These are phyloP conservation scores for Herminia tarsipennalis DNA, from an alignment of 2,888 invertebrate genomes.

Conservation along the genomic window DNA sequence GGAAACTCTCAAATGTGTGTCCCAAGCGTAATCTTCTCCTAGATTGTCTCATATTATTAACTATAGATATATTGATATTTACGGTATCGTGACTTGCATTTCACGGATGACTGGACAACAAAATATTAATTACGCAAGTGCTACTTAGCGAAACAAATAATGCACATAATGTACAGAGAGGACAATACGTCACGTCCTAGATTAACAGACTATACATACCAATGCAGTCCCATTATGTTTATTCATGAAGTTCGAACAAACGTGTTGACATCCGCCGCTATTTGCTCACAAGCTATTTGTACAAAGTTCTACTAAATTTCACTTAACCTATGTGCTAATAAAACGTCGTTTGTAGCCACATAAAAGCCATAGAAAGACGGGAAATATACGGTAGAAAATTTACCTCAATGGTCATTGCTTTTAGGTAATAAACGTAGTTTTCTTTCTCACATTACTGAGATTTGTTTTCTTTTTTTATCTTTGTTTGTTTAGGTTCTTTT, in stretches of 20 bases:
- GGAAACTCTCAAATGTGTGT: constrained; percentile 2
- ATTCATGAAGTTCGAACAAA: constrained; percentile 17
- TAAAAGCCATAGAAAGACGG: neutral
- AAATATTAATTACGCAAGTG: constrained; percentile 22
- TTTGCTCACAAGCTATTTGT: constrained; percentile 23
- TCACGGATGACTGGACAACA: constrained; percentile 28
- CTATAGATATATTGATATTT: constrained; percentile 9
- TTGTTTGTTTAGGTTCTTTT: too few species aligned
- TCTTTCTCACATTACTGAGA: too few species aligned
- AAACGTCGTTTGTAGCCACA: neutral
- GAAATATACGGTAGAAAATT: neutral
- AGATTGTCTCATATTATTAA: constrained; percentile 25
- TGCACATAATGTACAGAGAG: neutral
- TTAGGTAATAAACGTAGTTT: too few species aligned
- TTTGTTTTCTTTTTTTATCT: too few species aligned
- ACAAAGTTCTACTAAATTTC: constrained; percentile 27
- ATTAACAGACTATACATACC: constrained; percentile 10
- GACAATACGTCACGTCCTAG: neutral
- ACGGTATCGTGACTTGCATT: constrained; percentile 36
- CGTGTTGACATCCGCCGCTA: constrained; percentile 15
- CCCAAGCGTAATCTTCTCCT: constrained; percentile 6
- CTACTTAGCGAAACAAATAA: neutral
- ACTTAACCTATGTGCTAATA: constrained; percentile 2
- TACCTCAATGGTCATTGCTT: too few species aligned
- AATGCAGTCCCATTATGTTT: constrained; percentile 1